phyloP scores from a whole-genome alignment of 2,113 vertebrate genomes.

The Myotis yumanensis region DNA sequence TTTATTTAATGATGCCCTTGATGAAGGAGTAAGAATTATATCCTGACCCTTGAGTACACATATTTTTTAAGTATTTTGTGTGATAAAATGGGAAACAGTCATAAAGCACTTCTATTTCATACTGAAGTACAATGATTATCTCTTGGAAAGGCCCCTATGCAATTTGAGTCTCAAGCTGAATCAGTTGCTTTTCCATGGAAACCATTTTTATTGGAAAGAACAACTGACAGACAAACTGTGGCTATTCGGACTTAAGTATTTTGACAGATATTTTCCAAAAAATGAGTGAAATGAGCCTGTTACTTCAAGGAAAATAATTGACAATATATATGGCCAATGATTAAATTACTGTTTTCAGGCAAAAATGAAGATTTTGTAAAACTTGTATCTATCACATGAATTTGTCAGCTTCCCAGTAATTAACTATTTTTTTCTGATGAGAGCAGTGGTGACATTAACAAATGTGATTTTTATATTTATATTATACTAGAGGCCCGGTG shows the following conservation, averaged over 20 bases:
- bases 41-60: neutral
- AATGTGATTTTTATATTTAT: neutral
- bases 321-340: neutral
- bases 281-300: neutral
- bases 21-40: constrained; percentile 20
- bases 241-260: constrained; percentile 4
- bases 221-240: neutral
- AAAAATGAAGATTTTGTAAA: constrained; percentile 47
- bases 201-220: constrained; percentile 50
- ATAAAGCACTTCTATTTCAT: neutral
- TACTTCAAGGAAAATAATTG: neutral
- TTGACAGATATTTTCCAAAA: constrained; percentile 23
- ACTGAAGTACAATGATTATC: neutral
- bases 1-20: constrained; percentile 5
- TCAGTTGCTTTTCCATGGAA: neutral
- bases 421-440: constrained; percentile 7
- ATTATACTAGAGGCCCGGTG: neutral
- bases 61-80: neutral
- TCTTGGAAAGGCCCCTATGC: neutral
- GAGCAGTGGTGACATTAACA: neutral
- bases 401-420: neutral
- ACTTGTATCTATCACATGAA: neutral
- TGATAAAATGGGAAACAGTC: constrained; percentile 3
- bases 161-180: neutral
- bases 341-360: neutral